Evolutionary conservation across 2,888 invertebrate genomes (phyloP), one percentile per base, ranked within the genome.

Genomic region (Acrobasis consociella): DNA sequence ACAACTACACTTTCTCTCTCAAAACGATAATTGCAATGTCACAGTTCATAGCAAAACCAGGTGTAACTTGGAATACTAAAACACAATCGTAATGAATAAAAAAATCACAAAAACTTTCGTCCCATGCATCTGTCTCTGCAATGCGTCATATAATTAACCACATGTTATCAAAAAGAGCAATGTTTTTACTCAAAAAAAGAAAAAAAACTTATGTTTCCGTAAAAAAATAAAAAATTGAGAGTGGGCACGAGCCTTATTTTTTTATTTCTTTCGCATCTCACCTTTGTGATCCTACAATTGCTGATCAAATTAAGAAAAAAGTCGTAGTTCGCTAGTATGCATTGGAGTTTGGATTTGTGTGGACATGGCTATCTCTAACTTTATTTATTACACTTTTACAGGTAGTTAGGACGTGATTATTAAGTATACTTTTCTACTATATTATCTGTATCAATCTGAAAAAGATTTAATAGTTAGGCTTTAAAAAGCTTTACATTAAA

Each of bases 251-350:
- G 91, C 87, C 82, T 79, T 63, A 52, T 74, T 85, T 87, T 22
- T 82, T 79, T 74, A 72, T 69, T 74, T 73, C 77, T 76, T 76
- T 75, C 75, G 51, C 61, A 59, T 64, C 65, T 58, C 73, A 72
- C 69, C 75, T 82, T 82, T 82, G 82, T 81, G 78, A 80, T 80
- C 72, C 82, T 46, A 77, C 88, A 89, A 91, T 89, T 87, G 86
- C 71, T 86, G 87, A 87, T 87, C 83, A 83, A 89, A 88, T 86
- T 85, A 84, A 84, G 82, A 89, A 91, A 90, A 89, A 86, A 84
- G 75, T 65, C 68, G 68, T 65, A 64, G 65, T 67, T 67, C 62
- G 65, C 49, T 63, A 72, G 31, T 31, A 31, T 31, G 31, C n/a
- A 46, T 46, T 65, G 62, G 9, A 60, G 61, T 71, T 37, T 66